Evolutionary conservation across 2,113 vertebrate genomes (phyloP).

Genomic region (Nesoenas mayeri): DNA sequence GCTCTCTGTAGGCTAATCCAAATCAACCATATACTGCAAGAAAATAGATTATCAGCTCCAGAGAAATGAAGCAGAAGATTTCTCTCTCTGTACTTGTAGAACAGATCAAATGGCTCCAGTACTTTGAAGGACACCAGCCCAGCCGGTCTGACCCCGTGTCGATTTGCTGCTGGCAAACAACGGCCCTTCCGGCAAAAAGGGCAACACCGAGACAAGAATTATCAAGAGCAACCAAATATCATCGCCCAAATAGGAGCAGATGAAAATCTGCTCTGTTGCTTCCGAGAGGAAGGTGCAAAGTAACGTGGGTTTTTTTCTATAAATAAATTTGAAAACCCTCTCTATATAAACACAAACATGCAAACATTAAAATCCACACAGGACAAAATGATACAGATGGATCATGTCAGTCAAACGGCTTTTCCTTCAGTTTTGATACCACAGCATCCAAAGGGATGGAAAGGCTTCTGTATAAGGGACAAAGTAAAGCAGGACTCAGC

Average conservation of each 20-base stretch:
- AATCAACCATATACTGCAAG: neutral
- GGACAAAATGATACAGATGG: neutral
- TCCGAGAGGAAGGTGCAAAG: neutral
- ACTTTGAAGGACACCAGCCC: neutral
- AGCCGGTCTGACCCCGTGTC: neutral
- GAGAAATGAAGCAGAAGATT: neutral
- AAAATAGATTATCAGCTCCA: neutral
- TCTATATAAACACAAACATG: neutral
- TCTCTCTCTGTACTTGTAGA: neutral
- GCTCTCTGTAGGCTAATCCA: neutral
- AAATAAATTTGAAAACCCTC: neutral
- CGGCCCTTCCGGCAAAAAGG: neutral
- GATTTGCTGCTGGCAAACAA: neutral
- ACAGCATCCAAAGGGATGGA: neutral
- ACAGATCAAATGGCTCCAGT: neutral
- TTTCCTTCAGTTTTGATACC: neutral
- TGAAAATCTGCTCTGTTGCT: neutral
- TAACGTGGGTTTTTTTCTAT: neutral
- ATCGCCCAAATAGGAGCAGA: neutral
- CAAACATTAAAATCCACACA: neutral
- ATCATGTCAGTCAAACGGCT: neutral
- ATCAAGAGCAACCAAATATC: neutral
- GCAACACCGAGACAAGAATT: neutral
- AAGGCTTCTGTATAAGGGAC: neutral
- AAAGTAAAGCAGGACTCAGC: neutral